phyloP scores from a whole-genome alignment of 2,113 vertebrate species.

The Pluvialis apricaria region DNA sequence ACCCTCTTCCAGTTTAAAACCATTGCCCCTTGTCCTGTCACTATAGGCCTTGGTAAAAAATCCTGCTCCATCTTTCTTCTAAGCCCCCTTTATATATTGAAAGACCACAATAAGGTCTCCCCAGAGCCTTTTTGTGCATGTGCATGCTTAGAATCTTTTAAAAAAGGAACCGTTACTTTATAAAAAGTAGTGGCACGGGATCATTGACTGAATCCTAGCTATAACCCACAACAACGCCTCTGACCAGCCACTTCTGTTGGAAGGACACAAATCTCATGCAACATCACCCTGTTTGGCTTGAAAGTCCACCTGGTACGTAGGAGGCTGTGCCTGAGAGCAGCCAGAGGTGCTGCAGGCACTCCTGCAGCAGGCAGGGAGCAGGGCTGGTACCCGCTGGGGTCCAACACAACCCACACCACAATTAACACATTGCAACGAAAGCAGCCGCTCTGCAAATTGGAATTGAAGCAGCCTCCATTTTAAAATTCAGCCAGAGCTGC shows the following conservation, averaged over 20 bases:
- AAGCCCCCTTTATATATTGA: not conserved
- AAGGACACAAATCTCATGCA: not conserved
- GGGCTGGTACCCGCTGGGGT: too few species aligned
- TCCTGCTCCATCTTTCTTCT: not conserved
- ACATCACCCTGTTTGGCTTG: too few species aligned
- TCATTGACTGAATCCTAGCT: not conserved
- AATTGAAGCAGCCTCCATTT: not conserved
- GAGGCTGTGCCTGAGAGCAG: accelerated
- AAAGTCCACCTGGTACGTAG: not conserved
- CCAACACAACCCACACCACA: accelerated
- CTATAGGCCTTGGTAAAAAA: not conserved
- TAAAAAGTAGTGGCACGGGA: not conserved
- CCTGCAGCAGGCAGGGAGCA: not conserved
- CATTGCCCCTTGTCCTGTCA: not conserved
- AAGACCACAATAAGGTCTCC: not conserved
- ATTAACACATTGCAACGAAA: accelerated
- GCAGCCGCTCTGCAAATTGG: not conserved
- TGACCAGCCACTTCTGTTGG: not conserved
- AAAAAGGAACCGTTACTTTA: not conserved
- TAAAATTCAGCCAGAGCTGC: not conserved
- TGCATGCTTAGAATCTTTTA: not conserved
- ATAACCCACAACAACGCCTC: not conserved
- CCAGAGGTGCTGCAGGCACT: not conserved
- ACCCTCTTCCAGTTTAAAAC: not conserved
- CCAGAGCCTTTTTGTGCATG: not conserved